A percentile compares a stretch with the other conserved stretches of the same genome.
phyloP scores from a whole-genome alignment of 2,113 vertebrate species.

The Acrocephalus kingi region DNA sequence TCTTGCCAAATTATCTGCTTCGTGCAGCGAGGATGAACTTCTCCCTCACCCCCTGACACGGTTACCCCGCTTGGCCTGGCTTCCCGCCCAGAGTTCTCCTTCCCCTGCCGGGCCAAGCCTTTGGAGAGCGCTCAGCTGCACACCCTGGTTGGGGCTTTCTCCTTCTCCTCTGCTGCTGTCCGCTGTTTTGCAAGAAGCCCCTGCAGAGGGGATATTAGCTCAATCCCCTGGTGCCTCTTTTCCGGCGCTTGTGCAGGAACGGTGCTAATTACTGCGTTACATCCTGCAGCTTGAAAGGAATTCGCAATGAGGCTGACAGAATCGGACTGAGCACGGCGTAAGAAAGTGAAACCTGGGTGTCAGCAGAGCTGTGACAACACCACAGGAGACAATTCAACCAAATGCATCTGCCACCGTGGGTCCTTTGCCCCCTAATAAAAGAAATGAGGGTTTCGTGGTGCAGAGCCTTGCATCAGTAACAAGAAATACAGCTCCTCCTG shows the following conservation, averaged over 20 bases:
- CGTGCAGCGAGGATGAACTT: not conserved
- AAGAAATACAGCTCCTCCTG: constrained; percentile 32
- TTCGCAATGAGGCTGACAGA: not conserved
- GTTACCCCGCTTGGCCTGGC: fast-evolving
- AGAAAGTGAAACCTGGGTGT: not conserved
- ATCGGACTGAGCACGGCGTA: not conserved
- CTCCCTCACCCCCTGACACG: not conserved
- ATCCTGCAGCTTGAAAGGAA: constrained; percentile 50
- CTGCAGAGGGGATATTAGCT: constrained; percentile 10
- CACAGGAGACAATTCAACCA: not conserved
- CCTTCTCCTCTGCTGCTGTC: not conserved
- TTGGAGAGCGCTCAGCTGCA: fast-evolving
- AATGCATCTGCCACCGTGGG: not conserved
- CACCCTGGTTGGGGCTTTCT: not conserved
- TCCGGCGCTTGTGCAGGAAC: not conserved
- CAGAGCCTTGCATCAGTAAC: not conserved
- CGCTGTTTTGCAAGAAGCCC: not conserved
- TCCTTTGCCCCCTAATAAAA: not conserved
- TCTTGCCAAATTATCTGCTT: not conserved
- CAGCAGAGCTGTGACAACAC: not conserved
- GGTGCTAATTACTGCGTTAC: not conserved
- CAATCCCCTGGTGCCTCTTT: constrained; percentile 29
- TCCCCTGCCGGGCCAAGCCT: fast-evolving
- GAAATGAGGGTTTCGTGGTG: not conserved
- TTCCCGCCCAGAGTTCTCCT: fast-evolving